A percentile compares a stretch with the other conserved stretches of the same genome.
Evolutionary conservation across 2,888 invertebrate genomes (phyloP).

Genomic region (Ceramica pisi): DNA sequence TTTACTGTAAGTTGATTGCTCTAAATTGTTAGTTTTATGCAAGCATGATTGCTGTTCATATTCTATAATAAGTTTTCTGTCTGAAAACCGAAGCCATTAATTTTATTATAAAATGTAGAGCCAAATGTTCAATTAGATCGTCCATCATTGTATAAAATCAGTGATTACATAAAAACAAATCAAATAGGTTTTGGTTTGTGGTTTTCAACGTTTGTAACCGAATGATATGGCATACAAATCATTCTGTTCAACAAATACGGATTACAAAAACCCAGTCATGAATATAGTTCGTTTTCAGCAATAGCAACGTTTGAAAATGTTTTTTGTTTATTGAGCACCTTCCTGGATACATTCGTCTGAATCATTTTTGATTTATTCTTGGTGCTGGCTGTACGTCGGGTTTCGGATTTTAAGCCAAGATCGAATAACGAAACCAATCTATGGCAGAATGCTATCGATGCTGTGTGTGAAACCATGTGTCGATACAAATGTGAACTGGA

Average conservation of each 20-base stretch:
- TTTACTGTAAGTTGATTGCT: neutral
- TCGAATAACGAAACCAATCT: constrained; percentile 40
- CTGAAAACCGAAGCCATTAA: neutral
- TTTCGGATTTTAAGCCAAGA: neutral
- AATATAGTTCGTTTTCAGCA: neutral
- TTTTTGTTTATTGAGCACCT: neutral
- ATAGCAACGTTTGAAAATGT: neutral
- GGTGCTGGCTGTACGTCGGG: neutral
- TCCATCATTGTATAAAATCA: constrained; percentile 9
- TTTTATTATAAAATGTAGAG: neutral
- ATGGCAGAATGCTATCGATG: neutral
- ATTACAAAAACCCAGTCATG: constrained; percentile 3
- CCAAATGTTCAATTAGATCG: neutral
- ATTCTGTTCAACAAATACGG: neutral
- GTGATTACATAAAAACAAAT: constrained; percentile 14
- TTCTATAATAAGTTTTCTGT: neutral
- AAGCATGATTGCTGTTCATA: neutral
- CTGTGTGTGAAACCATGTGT: constrained; percentile 4
- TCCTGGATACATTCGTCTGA: constrained; percentile 9
- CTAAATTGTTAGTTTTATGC: neutral
- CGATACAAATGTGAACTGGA: constrained; percentile 10
- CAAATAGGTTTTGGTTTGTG: constrained; percentile 34
- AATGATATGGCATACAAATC: constrained; percentile 13
- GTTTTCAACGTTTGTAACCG: constrained; percentile 13
- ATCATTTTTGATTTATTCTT: constrained; percentile 9